phyloP scores from a whole-genome alignment of 2,797 vertebrate genomes.

The Acanthornis magna region DNA sequence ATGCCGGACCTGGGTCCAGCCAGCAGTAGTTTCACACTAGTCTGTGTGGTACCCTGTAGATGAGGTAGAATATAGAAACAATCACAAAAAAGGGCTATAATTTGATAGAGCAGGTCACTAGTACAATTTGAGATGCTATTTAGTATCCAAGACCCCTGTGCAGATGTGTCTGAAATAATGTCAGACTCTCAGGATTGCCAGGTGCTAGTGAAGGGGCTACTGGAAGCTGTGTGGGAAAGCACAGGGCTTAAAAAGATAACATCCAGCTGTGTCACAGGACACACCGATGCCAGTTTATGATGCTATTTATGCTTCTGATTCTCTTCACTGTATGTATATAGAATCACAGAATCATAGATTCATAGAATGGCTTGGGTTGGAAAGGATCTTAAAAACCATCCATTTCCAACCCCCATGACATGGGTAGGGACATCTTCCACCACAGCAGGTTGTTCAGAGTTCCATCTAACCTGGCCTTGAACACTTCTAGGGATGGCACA shows the following conservation, averaged over 20 bases:
- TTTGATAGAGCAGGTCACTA: neutral
- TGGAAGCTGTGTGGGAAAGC: neutral
- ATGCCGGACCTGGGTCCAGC: accelerated
- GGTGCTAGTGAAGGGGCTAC: neutral
- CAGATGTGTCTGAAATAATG: neutral
- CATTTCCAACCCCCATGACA: neutral
- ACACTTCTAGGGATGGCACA: neutral
- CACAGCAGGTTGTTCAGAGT: neutral
- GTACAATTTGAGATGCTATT: neutral
- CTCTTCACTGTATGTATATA: neutral
- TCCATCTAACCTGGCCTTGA: neutral
- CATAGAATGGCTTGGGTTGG: neutral
- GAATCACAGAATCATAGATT: neutral
- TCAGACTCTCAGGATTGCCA: neutral
- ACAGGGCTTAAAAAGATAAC: neutral
- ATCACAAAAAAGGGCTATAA: neutral
- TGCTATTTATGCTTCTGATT: neutral
- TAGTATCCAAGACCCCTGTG: neutral
- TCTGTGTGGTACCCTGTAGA: neutral
- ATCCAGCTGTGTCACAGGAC: neutral
- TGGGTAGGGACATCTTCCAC: neutral
- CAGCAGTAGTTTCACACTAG: neutral
- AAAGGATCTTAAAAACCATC: neutral
- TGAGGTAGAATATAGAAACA: neutral
- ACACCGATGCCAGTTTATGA: neutral